Base-by-base conservation (phyloP, 2,888 invertebrate genomes). In the Drosophila dives region DNA sequence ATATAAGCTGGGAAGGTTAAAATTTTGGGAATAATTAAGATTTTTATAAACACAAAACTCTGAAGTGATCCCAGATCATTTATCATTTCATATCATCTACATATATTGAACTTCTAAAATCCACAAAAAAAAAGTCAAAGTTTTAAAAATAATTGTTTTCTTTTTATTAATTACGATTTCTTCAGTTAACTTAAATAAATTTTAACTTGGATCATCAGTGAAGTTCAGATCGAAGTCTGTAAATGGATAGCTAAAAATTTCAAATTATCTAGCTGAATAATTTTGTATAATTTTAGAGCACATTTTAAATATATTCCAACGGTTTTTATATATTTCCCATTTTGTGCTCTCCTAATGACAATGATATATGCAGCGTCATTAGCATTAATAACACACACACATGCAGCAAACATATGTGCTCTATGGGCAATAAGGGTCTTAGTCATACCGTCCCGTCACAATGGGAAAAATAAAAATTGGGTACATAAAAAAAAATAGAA, bases 301-400 rank as follows among this genome's bases (percentile, higher is more conserved):
- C 11, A 53, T 64, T 70, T 74, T 15, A 53, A 68, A 71, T 62
- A 45, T 55, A 32, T 50, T 75, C 49, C 55, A 78, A 78, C 78
- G 79, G 67, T 65, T 78, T 75, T 75, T 50, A 50, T 64, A 8
- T 50, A 2, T 38, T 42, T 48, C 48, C 11, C 34, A 64, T 55
- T 38, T 38, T 15, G 32, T 59, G 42, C 45, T 17, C 51, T n/a
- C 53, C 36, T 77, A 83, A 84, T 86, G 83, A 67, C 63, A 64
- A 71, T 70, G 64, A 62, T 77, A 81, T 77, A 86, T 86, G 83
- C 86, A 80, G 45, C 54, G 76, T 83, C 83, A 83, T 78, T 78
- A 69, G 67, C 80, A 80, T 80, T 77, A 76, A 64, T 42, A 50
- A 72, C 54, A 69, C 51, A 34, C 26, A 36, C 11, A 50, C 15